These are phyloP conservation scores for Meteorus cinctellus DNA, from an alignment of 2,888 invertebrate species.

Conservation along the genomic window DNA sequence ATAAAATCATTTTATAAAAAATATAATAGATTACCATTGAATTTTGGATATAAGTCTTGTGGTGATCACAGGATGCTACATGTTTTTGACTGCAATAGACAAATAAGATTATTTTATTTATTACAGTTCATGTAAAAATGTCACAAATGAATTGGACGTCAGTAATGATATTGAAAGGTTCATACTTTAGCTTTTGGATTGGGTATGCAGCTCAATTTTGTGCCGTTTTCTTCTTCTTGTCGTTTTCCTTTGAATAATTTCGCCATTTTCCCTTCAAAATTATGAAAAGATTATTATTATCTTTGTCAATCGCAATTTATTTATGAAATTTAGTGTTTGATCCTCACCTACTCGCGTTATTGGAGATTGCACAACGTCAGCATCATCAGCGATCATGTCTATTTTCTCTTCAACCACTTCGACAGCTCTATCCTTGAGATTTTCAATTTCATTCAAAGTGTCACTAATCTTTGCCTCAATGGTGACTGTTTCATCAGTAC, in stretches of 20 bases:
- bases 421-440: constrained; percentile 58
- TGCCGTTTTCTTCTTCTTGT: constrained; percentile 60
- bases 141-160: no score
- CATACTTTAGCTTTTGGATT: constrained; percentile 62
- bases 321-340: constrained; percentile 3
- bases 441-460: constrained; percentile 45
- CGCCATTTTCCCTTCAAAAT: constrained; percentile 60
- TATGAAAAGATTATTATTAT: not conserved
- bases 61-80: constrained; percentile 61
- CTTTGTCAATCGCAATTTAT: constrained; percentile 1
- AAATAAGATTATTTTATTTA: constrained; percentile 19
- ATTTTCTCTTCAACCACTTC: constrained; percentile 68
- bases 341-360: constrained; percentile 56
- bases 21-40: constrained; percentile 52
- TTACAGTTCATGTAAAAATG: not conserved
- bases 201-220: constrained; percentile 50
- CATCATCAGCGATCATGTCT: constrained; percentile 68
- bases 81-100: constrained; percentile 62
- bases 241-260: constrained; percentile 62
- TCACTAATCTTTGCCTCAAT: constrained; percentile 53
- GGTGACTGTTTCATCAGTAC: constrained; percentile 53
- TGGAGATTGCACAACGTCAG: constrained; percentile 63
- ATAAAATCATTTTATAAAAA: constrained; percentile 54
- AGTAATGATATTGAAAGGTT: not conserved
- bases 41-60: constrained; percentile 43